These are phyloP conservation scores for Tiliqua scincoides DNA, from an alignment of 2,113 vertebrate species.

Conservation along the genomic window DNA sequence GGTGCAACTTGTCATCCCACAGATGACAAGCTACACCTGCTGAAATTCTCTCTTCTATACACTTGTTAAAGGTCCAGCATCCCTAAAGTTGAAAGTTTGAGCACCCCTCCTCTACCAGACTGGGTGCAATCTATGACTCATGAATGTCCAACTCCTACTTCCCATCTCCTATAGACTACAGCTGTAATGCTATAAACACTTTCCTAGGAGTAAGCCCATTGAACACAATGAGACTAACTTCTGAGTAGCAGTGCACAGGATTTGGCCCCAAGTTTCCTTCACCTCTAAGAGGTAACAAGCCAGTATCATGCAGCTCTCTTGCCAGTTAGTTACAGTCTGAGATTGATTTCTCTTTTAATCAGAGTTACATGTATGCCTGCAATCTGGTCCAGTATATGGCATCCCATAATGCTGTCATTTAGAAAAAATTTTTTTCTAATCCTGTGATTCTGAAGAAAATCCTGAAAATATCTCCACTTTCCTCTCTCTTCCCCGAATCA, in stretches of 20 bases:
- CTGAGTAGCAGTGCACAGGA: no score
- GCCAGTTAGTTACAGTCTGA: not conserved
- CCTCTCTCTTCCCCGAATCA: not conserved
- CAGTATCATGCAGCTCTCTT: not conserved
- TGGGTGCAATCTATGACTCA: no score
- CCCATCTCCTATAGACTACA: not conserved
- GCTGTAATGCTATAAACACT: no score
- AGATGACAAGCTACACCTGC: no score
- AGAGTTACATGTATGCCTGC: not conserved
- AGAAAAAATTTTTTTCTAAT: not conserved
- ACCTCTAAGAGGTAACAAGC: not conserved
- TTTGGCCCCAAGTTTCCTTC: not conserved
- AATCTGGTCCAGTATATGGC: not conserved
- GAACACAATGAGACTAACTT: no score
- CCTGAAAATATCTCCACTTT: not conserved
- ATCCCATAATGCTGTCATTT: not conserved
- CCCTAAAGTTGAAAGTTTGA: no score
- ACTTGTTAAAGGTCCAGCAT: no score
- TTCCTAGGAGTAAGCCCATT: no score
- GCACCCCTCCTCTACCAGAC: no score
- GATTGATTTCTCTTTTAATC: not conserved
- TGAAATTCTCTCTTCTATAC: no score
- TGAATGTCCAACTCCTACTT: no score
- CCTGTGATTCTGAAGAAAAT: not conserved
- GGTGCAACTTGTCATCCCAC: no score